These are phyloP conservation scores for Dugesia japonica DNA, from an alignment of 2,888 invertebrate genomes.

Conservation along the genomic window DNA sequence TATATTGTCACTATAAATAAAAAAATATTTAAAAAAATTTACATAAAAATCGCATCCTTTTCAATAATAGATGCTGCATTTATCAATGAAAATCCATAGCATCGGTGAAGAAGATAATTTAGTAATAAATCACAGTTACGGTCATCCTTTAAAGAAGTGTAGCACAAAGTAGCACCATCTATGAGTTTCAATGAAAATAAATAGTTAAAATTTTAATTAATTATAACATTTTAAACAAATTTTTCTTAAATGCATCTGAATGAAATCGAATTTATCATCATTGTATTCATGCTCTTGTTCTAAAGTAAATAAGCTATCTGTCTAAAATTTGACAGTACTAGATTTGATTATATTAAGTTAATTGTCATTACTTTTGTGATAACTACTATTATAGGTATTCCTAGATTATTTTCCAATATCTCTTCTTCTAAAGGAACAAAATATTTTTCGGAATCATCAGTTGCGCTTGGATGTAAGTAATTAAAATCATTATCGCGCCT, in stretches of 20 bases:
- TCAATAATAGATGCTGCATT: conserved; percentile 88
- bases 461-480: conserved; percentile 35
- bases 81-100: conserved; percentile 82
- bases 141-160: conserved; percentile 91
- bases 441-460: conserved; percentile 40
- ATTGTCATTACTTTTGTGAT: conserved; percentile 90
- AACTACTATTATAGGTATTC: conserved; percentile 85
- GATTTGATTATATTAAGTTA: no score
- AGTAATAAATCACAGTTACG: conserved; percentile 94
- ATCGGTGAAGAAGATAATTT: conserved; percentile 88
- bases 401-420: conserved; percentile 69
- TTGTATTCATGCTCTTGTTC: conserved; percentile 91
- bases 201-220: no score
- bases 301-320: conserved; percentile 84
- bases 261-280: conserved; percentile 94
- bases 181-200: no score
- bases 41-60: conserved; percentile 57
- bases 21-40: no score
- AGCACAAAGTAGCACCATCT: conserved; percentile 81
- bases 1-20: conserved; percentile 49
- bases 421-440: conserved; percentile 68
- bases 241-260: conserved; percentile 84
- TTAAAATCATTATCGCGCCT: conserved; percentile 31
- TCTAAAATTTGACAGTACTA: no score
- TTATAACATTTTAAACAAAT: conserved; percentile 81